Base-by-base conservation (phyloP, 2,888 invertebrate genomes). In the Ophion ventricosus region DNA sequence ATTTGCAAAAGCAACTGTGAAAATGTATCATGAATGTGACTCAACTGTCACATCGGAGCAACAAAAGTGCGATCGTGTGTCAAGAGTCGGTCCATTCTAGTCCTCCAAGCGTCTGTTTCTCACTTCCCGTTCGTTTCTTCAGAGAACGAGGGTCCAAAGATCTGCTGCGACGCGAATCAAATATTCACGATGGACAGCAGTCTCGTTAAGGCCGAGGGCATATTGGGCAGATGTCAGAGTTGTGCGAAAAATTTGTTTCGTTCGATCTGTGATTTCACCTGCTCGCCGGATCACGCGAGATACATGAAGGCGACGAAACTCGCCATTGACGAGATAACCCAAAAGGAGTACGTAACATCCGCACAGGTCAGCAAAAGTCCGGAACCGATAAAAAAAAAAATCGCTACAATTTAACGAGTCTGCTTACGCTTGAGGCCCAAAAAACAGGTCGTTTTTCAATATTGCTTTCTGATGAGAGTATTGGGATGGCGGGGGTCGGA, bases 211-310 rank as follows among this genome's bases (percentile, higher is more conserved):
- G 96, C 97, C 0, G 95, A 96, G 64, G 94, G 95, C 74, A 93
- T 98, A 0, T 95, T 97, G 29, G 95, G 95, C 3, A 94, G 98
- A 61, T 99, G 99, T 91, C 97, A 97, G 0, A 95, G 97, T 0
- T 99, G 99, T 90, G 93, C 95, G 1, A 94, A 95, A 82, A 99
- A 99, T 92, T 95, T 98, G 88, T 95, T 95, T 10, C 94, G 95
- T 66, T 95, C 96, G 59, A 96, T 97, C 87, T 99, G 99, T 91
- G 95, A 96, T 87, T 95, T 97, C 93, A 96, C 97, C 5, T 99
- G 99, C 92, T 95, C 95, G 2, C 95, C 96, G 0, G 94, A 96
- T 67, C 98, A 98, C 88, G 94, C 95, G 25, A 90, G 94, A 49
- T 97, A 95, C 90, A 90, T 96, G 61, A 88, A 88, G 14, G 91